Base-by-base conservation (phyloP, 1,140 invertebrate genomes). In the Yoshiicerus persimilis region DNA sequence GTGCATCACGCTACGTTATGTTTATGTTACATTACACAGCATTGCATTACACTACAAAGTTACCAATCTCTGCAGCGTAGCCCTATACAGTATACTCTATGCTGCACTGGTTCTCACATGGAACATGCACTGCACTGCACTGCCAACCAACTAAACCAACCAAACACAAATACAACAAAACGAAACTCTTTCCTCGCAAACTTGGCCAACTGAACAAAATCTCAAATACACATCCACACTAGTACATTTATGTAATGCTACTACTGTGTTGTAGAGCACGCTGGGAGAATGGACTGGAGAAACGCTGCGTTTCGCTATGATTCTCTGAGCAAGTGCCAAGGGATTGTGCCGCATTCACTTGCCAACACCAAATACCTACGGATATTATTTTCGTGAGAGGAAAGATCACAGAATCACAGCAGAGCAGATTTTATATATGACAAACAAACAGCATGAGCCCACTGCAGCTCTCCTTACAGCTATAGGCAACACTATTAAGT, bases 321-420 rank as follows among this genome's bases (percentile, higher is more conserved):
- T 80, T 80, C 30, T 80, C 30, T 80, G 32, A 80, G 75, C 32
- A 80, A 80, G 75, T 80, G 75, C 75, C 75, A 80, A 80, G 75
- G 75, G 75, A 80, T 38, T 80, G 75, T 38, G 20, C 32, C 75
- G 75, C 75, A 80, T 80, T 36, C 32, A 36, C 32, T 36, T 80
- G 32, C 30, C 75, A 80, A 32, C 16, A n/a, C 47, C 47, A n/a
- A 56, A 56, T 56, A 56, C 13, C 47, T 56, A 56, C 47, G n/a
- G 47, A 56, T 56, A 56, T 56, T 16, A 56, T 56, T 56, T 56
- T n/a, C 47, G 20, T n/a, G 47, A 16, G 13, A 5, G 2, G 47
- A 56, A 56, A 56, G 47, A 56, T 56, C 47, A 56, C 47, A 10
- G 39, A n/a, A 56, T 56, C 47, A 56, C 47, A 10, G 39, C 39